Evolutionary conservation across 2,113 vertebrate genomes (phyloP), one percentile per base, ranked within the genome.

Genomic region (Protomyctophum bolini): DNA sequence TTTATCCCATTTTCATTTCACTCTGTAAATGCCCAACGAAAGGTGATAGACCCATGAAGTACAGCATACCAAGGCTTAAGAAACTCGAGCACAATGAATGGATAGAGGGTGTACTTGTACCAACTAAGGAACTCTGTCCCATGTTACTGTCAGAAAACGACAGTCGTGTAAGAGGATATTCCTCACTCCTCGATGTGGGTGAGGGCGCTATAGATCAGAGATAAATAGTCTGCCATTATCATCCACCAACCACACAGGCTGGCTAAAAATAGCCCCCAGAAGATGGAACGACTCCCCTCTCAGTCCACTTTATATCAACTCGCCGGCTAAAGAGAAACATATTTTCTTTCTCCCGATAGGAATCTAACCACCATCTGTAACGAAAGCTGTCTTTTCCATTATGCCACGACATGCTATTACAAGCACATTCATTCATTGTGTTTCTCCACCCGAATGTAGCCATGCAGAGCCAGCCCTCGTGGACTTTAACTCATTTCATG

Each of bases 361-460:
- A 80, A 80, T 83, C 83, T 14, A 56, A 72, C 71, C 51, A 56
- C 69, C 64, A 83, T 82, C 83, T 76, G 84, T 76, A 73, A 73
- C 85, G 73, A 77, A 87, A 82, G 86, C 85, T 71, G 82, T 86
- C 52, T 75, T 87, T 85, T 83, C 81, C 87, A 86, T 88, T 85
- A 78, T 67, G 75, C 21, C n/a, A 55, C 48, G 84, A 81, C 71
- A 51, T 63, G 80, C 80, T 67, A 72, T 83, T 83, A 83, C 80
- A 84, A 83, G 78, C 82, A 66, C 83, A 76, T 80, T 83, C 75
- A 82, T 72, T 89, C 87, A 86, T 70, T 82, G 83, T 79, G 78
- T 83, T 86, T 76, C 86, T 83, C 81, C 84, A 83, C 77, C 81
- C 83, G 70, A 68, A 84, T 8, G 83, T 80, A 76, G 82, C 80